Base-by-base conservation (phyloP, 2,888 invertebrate species). In the Drosophila rellima region DNA sequence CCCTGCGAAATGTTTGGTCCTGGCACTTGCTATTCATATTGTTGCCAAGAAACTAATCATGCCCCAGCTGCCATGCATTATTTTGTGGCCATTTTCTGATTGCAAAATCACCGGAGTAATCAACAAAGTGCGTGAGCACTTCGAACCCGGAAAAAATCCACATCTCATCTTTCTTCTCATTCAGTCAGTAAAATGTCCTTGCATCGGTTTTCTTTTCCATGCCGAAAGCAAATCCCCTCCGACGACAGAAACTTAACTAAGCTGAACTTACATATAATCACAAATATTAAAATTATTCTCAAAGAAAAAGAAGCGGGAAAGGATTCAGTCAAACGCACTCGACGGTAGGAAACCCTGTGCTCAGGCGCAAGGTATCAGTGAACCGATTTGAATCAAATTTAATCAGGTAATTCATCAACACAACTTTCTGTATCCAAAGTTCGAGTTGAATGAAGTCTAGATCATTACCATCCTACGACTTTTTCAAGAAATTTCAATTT, bases 61-160 rank as follows among this genome's bases (percentile, higher is more conserved):
- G 68, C 56, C 64, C 64, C 75, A 47, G 62, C 56, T 51, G 72
- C 51, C 72, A 80, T 82, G 72, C 74, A 76, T 82, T 86, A 80
- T 79, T 78, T 78, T 78, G 81, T 72, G 50, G 86, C 50, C 78
- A 78, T 63, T 64, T 59, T 63, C 72, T 89, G 90, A 88, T 84
- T 89, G 90, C 90, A 67, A 79, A 89, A 88, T 89, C 83, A 88
- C 90, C 86, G 68, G 90, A 89, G 83, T 82, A 89, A 83, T 83
- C 83, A 88, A 63, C 50, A 55, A 76, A 79, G 64, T 82, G 70
- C 70, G 80, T 75, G 63, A 50, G 51, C 11, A 17, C 31, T 37
- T 17, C 42, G 23, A 33, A 13, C 6, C 37, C 60, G 8, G 45
- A 39, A 62, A 10, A 8, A 26, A n/a, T 3, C 20, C 35, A 52